Conservation (phyloP, 2,113 vertebrate genomes). For the Solea solea region DNA sequence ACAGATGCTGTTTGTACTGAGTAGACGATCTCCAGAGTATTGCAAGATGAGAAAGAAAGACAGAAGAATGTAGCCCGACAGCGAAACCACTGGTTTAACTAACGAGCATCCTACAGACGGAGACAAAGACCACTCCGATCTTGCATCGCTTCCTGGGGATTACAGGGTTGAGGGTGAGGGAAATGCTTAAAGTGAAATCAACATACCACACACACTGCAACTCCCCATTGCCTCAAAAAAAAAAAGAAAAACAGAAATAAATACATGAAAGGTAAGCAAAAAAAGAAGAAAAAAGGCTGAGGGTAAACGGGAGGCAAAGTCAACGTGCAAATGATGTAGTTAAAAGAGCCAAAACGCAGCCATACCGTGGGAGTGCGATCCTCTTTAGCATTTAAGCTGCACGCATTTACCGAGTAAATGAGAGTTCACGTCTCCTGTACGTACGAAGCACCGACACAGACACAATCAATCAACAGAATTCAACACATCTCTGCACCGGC, state of each 20-base stretch:
- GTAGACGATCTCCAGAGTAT: constrained; percentile 60
- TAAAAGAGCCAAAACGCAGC: constrained; percentile 25
- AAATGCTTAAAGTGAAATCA: constrained; percentile 50
- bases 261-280: constrained; percentile 24
- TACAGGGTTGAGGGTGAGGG: neutral
- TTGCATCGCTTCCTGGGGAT: constrained; percentile 34
- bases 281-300: constrained; percentile 3
- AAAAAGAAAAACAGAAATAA: constrained; percentile 37
- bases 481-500: constrained; percentile 52
- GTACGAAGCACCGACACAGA: constrained; percentile 42
- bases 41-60: constrained; percentile 37
- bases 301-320: constrained; percentile 24
- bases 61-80: constrained; percentile 28
- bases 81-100: constrained; percentile 30
- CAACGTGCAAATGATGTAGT: constrained; percentile 13
- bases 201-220: constrained; percentile 28
- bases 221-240: constrained; percentile 8
- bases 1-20: constrained; percentile 72
- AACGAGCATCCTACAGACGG: constrained; percentile 37
- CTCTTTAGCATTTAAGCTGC: constrained; percentile 56
- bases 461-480: constrained; percentile 59
- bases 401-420: constrained; percentile 34
- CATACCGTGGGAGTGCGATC: constrained; percentile 23
- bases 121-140: constrained; percentile 22
- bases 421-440: constrained; percentile 25